Evolutionary conservation across 2,888 invertebrate genomes (phyloP), one percentile per base, ranked within the genome.

Genomic region (Cacoxenus indagator): DNA sequence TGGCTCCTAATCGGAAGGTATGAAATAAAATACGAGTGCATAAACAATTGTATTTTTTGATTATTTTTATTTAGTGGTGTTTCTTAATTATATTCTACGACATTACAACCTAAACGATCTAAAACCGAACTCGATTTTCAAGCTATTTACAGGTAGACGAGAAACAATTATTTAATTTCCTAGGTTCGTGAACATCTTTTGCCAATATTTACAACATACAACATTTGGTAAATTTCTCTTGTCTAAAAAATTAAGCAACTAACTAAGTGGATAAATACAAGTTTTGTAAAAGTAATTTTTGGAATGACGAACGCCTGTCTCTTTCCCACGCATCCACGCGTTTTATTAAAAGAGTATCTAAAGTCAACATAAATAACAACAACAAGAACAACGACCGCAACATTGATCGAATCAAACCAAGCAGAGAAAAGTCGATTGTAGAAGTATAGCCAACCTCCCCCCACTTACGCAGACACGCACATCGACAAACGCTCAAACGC

Each of bases 401-500:
- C 37, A 59, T 17, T 17, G 31, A 29, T 6, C 19, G 11, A 31
- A 17, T 19, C 14, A 29, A 57, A 31, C 57, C 29, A 29, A 29
- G 59, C 59, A 31, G 22, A 27, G 59, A 29, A 26, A 29, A 8
- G 11, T 29, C n/a, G 27, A 3, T 51, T 37, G 9, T 37, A 11
- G 37, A 37, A 14, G 37, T 9, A 9, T 31, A 9, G 31, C 31
- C 5, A 17, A 45, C 4, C 51, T n/a, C 51, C 17, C 1, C 19
- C 46, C 46, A 17, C 46, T 17, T 4, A 46, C 9, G 31, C 31
- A 9, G 5, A 31, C 4, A 9, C 31, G 31, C 31, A 31, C 3
- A 1, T 48, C n/a, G 1, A 2, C 4, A 14, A 43, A 2, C 26
- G 14, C 66, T 72, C 76, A 85, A 71, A 85, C 85, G 71, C 85